phyloP scores from a whole-genome alignment of 2,797 vertebrate genomes.

The Scarus forsteni region DNA sequence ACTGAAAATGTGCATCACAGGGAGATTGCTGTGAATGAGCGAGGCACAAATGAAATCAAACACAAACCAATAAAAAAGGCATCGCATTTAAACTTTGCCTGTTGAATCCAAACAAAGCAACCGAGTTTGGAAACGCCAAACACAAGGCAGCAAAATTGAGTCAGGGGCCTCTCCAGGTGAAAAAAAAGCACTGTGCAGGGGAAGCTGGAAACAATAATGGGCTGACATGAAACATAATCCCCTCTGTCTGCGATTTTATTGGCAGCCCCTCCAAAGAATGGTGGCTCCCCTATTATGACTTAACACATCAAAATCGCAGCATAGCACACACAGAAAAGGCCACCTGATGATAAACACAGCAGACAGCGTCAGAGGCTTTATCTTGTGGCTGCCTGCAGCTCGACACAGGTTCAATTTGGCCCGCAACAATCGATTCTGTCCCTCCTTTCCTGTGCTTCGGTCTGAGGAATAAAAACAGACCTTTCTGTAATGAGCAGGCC shows the following conservation, averaged over 20 bases:
- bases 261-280: constrained; percentile 83
- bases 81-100: constrained; percentile 4
- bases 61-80: constrained; percentile 18
- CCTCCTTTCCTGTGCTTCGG: constrained; percentile 78
- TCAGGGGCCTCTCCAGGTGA: constrained; percentile 51
- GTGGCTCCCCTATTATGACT: constrained; percentile 86
- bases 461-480: constrained; percentile 79
- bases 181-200: constrained; percentile 37
- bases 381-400: constrained; percentile 82
- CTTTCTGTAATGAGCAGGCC: constrained; percentile 79
- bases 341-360: constrained; percentile 87
- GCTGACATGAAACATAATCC: constrained; percentile 83
- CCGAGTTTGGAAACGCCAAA: constrained; percentile 15
- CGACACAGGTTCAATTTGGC: constrained; percentile 86
- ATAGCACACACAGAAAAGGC: constrained; percentile 87
- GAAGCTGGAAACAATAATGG: constrained; percentile 78
- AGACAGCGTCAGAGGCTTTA: constrained; percentile 81
- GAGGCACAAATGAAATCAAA: constrained; percentile 7
- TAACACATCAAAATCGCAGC: constrained; percentile 88
- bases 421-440: constrained; percentile 85
- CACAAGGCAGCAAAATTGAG: constrained; percentile 36
- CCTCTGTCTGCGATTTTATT: constrained; percentile 84
- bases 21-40: background rate
- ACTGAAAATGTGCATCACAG: background rate
- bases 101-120: constrained; percentile 40